Base-by-base conservation (phyloP, 2,888 invertebrate genomes). In the Salticus scenicus region DNA sequence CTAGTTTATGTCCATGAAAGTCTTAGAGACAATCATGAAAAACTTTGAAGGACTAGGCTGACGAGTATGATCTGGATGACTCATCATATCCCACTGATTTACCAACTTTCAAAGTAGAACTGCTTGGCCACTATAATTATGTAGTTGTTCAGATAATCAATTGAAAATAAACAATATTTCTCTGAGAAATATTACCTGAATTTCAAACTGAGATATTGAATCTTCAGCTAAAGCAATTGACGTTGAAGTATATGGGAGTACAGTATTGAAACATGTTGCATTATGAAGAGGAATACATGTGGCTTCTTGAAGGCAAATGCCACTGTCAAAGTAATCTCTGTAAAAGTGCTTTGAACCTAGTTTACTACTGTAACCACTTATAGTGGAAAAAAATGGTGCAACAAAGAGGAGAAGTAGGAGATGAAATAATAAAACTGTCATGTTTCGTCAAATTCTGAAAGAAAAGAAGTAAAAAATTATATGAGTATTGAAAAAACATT, bases 211-310 rank as follows among this genome's bases (percentile, higher is more conserved):
- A 20, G 72, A 72, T 28, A 24, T 17, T 5, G 77, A 81, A 63
- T 81, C 80, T 33, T 77, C 77, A 10, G 76, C 81, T 37, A 87
- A 93, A 89, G 94, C 94, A 30, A 95, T 92, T 66, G 96, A 95
- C 0, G 96, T 97, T 77, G 93, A 93, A 4, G 93, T 92, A 90
- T 97, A 97, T 0, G 95, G 94, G 79, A 97, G 92, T 90, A 94
- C 94, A 1, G 94, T 94, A 17, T 96, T 97, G 90, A 97, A 93
- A 90, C 97, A 98, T 0, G 93, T 93, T 0, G 93, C 93, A 83
- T 76, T 83, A 24, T 76, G 76, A 70, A 96, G 92, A 1, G 92
- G 91, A 89, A 95, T 93, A 90, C 96, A 97, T 17, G 69, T 85
- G 0, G 88, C 81, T 47, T 33, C 33, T 14, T 57, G 75, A 14